Conservation (phyloP, 2,797 vertebrate species). For the Phrynocephalus guinanensis region DNA sequence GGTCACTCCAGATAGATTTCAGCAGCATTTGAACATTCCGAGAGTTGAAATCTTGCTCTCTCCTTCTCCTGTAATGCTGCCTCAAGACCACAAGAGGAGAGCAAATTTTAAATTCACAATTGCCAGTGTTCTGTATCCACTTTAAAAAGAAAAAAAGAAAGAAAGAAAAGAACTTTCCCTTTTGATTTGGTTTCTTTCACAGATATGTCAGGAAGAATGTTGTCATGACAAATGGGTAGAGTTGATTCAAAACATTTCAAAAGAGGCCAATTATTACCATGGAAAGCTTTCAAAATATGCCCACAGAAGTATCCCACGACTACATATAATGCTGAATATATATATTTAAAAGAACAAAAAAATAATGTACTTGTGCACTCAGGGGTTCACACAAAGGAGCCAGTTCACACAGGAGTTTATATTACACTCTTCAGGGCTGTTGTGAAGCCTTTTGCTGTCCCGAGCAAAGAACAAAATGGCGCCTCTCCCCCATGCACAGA, state of each 20-base stretch:
- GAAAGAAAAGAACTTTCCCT: conserved; percentile 58
- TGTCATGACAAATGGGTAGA: conserved; percentile 73
- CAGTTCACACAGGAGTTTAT: no score
- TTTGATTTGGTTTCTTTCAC: conserved; percentile 73
- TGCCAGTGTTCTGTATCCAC: conserved; percentile 66
- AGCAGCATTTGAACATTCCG: conserved; percentile 63
- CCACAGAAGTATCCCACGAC: conserved; percentile 55
- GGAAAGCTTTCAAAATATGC: conserved; percentile 70
- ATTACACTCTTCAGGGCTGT: no score
- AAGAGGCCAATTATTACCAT: conserved; percentile 67
- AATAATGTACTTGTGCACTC: no score
- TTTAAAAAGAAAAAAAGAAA: not conserved
- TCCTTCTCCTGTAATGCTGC: conserved; percentile 31
- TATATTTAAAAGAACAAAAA: no score
- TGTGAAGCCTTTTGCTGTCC: no score
- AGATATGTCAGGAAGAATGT: conserved; percentile 72
- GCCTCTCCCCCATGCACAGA: no score
- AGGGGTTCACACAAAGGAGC: no score
- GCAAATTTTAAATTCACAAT: conserved; percentile 68
- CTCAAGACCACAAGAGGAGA: conserved; percentile 64
- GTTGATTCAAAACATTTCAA: conserved; percentile 68
- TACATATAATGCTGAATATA: conserved; percentile 11
- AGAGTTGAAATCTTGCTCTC: conserved; percentile 34
- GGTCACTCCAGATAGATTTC: conserved; percentile 69
- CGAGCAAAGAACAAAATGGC: no score